phyloP scores from a whole-genome alignment of 2,797 vertebrate species.

The Microctenopoma lineatum region DNA sequence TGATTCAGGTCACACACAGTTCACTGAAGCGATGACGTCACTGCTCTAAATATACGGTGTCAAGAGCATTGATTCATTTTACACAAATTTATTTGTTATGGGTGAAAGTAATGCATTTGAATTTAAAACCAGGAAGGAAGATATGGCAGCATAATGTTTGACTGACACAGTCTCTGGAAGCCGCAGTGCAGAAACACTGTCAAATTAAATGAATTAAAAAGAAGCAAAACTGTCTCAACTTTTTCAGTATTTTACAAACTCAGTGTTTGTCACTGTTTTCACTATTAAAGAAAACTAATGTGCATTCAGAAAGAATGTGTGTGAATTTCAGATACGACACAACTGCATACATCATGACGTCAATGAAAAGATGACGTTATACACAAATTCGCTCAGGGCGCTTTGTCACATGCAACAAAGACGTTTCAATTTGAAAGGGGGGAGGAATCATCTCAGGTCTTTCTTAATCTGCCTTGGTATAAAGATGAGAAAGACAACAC shows the following conservation, averaged over 20 bases:
- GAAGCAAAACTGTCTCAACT: background rate
- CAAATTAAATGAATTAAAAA: background rate
- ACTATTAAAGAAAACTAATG: background rate
- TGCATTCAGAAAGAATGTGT: background rate
- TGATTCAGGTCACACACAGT: constrained; percentile 39
- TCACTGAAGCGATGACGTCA: constrained; percentile 12
- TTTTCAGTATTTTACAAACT: background rate
- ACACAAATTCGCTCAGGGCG: background rate
- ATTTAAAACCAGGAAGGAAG: background rate
- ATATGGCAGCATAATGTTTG: background rate
- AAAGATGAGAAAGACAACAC: background rate
- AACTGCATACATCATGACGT: background rate
- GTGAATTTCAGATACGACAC: background rate
- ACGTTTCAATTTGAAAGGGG: background rate
- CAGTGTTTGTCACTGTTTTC: background rate
- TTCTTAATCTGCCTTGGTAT: background rate
- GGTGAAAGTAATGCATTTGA: too few species aligned
- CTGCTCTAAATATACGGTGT: constrained; percentile 2
- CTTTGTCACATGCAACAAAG: background rate
- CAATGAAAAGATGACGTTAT: background rate
- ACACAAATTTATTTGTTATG: background rate
- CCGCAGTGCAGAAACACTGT: background rate
- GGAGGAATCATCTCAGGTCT: background rate
- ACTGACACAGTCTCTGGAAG: background rate
- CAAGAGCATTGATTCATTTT: constrained; percentile 1